Conservation (phyloP, 2,797 vertebrate species). For the Microctenopoma lineatum region DNA sequence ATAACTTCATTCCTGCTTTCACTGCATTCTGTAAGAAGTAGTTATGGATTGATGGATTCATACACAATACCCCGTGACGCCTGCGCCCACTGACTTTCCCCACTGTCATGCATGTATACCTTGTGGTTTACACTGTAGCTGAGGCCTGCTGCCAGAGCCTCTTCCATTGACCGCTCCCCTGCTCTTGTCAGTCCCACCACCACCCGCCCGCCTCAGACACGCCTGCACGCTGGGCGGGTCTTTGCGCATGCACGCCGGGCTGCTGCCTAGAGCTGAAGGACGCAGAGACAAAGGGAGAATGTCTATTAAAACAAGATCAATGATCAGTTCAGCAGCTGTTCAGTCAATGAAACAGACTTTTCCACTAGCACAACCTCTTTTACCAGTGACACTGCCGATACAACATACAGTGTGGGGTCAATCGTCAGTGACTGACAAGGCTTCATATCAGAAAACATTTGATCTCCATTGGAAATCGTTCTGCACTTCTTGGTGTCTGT, state of each 20-base stretch:
- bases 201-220: conserved; percentile 67
- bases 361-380: no score
- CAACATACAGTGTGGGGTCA: no score
- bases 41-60: neutral
- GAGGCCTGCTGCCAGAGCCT: conserved; percentile 56
- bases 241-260: conserved; percentile 30
- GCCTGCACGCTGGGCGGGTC: conserved; percentile 61
- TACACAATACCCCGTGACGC: neutral
- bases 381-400: no score
- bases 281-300: conserved; percentile 16
- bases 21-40: neutral
- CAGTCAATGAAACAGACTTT: neutral
- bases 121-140: conserved; percentile 77
- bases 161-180: conserved; percentile 81
- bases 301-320: conserved; percentile 4
- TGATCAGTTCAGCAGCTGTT: neutral
- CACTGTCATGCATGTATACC: conserved; percentile 53
- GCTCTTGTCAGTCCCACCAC: conserved; percentile 47
- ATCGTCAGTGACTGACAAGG: no score
- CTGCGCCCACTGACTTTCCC: neutral
- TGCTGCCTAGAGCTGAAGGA: conserved; percentile 65
- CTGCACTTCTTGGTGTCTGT: neutral
- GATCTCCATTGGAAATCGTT: neutral
- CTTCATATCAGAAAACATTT: neutral
- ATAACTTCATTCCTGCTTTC: conserved; percentile 39